These are phyloP conservation scores for Diachasmimorpha longicaudata DNA, from an alignment of 1,140 invertebrate genomes.

Conservation along the genomic window DNA sequence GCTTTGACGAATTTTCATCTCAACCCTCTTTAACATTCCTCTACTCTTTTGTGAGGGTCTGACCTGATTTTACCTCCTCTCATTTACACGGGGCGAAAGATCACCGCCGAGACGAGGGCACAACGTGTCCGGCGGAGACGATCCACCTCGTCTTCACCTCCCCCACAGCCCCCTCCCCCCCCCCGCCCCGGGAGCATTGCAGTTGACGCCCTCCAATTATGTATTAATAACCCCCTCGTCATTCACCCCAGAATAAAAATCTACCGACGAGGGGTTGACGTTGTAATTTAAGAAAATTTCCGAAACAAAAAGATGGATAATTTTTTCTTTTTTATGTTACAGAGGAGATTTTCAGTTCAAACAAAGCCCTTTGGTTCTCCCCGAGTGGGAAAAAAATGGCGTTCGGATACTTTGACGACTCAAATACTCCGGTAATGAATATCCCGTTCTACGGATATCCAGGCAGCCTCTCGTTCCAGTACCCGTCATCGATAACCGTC, in stretches of 20 bases:
- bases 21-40: background rate
- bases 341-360: slow-evolving; percentile 91
- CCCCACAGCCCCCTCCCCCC: no score
- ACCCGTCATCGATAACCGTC: slow-evolving; percentile 69
- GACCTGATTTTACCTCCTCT: background rate
- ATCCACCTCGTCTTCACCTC: no score
- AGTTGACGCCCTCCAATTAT: no score
- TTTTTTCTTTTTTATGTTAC: slow-evolving; percentile 41
- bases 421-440: slow-evolving; percentile 67
- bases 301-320: no score
- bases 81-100: background rate
- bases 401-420: slow-evolving; percentile 86
- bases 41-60: background rate
- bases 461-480: slow-evolving; percentile 66
- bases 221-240: no score
- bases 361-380: slow-evolving; percentile 90
- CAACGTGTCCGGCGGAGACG: no score
- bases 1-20: slow-evolving; percentile 13
- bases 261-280: no score
- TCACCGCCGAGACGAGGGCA: no score
- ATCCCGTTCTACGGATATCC: slow-evolving; percentile 69
- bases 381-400: slow-evolving; percentile 78
- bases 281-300: no score
- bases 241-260: no score
- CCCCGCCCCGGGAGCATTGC: no score